phyloP scores from a whole-genome alignment of 2,888 invertebrate species.

The Podabrus alpinus region DNA sequence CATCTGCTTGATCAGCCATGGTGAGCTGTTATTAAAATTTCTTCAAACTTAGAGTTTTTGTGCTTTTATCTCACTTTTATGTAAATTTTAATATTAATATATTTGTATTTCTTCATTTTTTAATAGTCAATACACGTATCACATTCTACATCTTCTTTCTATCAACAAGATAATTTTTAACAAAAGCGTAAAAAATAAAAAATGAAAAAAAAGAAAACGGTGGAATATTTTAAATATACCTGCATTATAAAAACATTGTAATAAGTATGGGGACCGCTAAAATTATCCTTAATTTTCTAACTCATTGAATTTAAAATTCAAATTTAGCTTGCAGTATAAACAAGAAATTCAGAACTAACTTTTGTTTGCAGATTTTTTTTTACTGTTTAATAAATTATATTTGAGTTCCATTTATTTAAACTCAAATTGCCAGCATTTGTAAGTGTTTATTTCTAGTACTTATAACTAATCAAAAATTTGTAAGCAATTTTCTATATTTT shows the following conservation, averaged over 20 bases:
- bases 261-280: neutral
- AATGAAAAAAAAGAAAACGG: neutral
- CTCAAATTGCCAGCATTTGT: neutral
- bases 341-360: neutral
- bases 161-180: constrained; percentile 7
- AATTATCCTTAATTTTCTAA: neutral
- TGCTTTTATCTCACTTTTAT: neutral
- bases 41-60: neutral
- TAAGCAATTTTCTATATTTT: neutral
- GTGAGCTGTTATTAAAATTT: neutral
- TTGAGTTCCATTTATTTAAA: neutral
- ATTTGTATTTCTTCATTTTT: constrained; percentile 9
- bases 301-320: neutral
- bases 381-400: neutral
- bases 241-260: neutral
- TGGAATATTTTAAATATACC: neutral
- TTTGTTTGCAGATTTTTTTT: neutral
- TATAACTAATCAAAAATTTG: neutral
- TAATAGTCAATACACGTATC: constrained; percentile 3
- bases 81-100: neutral
- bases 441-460: neutral
- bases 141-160: constrained; percentile 4
- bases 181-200: neutral
- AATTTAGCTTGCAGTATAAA: neutral
- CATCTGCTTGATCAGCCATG: constrained; percentile 48